Evolutionary conservation across 1,140 invertebrate genomes (phyloP), one percentile per base, ranked within the genome.

Genomic region (Pachypsylla venusta): DNA sequence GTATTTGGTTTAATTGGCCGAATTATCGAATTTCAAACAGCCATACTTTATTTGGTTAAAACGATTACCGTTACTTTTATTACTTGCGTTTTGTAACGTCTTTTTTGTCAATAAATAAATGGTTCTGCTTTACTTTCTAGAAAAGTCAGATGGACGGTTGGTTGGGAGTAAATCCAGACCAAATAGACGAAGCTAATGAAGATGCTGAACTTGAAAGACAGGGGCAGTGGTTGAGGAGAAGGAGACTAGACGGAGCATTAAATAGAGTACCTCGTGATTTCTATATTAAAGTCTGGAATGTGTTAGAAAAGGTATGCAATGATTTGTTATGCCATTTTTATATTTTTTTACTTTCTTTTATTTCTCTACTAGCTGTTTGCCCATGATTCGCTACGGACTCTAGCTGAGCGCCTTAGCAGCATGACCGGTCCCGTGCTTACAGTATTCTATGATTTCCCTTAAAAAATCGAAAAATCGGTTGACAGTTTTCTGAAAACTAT

Each of bases 201-300:
- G 81, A 81, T 63, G 69, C 74, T 56, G 83, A 88, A 65, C 75
- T 76, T 16, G 91, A 95, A 67, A 77, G 88, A 22, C 93, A 97
- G 73, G 96, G 95, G 0, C 94, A 98, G 70, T 99, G 97, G 97
- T 72, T 99, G 54, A 75, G 96, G 53, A 77, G 97, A 57, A 76
- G 96, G 20, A 74, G 94, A 61, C 75, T 99, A 13, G 97, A 99
- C 74, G 97, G 96, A 2, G 92, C 96, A 10, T 76, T 99, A 1
- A 99, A 99, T 73, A 77, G 96, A 65, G 95, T 99, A 0, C 96
- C 97, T 0, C 75, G 86, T 60, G 91, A 93, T 68, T 99, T 99
- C 75, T 99, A 99, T 73, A 84, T 90, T 2, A 77, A 87, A 62
- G 88, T 98, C 14, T 97, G 93, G 93, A 80, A 80, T 57, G 83